A percentile compares a stretch with the other conserved stretches of the same genome.
phyloP scores from a whole-genome alignment of 2,113 vertebrate genomes.

The Microtus pennsylvanicus region DNA sequence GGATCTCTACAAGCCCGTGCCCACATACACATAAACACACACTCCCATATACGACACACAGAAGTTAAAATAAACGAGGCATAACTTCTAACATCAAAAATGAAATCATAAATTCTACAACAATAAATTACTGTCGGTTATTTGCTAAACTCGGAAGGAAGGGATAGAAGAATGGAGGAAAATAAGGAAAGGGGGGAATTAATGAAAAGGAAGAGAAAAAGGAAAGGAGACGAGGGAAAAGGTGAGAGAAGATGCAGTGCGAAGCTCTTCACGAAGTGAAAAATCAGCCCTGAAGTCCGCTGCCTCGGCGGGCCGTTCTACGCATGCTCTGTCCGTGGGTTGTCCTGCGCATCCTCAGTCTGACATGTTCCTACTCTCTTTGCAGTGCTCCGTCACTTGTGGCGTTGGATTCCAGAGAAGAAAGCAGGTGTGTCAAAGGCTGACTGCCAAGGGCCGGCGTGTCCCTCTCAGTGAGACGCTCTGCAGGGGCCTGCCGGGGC shows the following conservation, averaged over 20 bases:
- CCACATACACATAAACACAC: neutral
- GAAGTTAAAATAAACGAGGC: neutral
- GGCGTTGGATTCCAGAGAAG: slow-evolving; percentile 92
- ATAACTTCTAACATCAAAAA: neutral
- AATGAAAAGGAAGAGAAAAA: neutral
- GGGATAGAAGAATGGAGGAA: neutral
- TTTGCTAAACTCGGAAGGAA: neutral
- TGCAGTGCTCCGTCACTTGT: slow-evolving; percentile 94
- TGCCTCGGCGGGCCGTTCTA: neutral
- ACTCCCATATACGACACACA: neutral
- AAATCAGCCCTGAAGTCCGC: neutral
- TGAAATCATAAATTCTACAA: neutral
- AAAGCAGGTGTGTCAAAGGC: slow-evolving; percentile 88
- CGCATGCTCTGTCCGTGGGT: neutral
- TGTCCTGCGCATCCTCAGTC: rapidly evolving
- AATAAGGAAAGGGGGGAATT: neutral
- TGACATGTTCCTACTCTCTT: neutral
- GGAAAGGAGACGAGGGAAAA: rapidly evolving
- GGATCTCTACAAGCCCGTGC: neutral
- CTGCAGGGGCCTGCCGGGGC: slow-evolving; percentile 86
- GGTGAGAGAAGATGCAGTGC: neutral
- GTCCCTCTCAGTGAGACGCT: slow-evolving; percentile 83
- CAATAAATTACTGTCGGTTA: neutral
- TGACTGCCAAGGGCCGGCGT: slow-evolving; percentile 88
- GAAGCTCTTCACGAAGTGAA: rapidly evolving